These are phyloP conservation scores for Malacoctenus gilli DNA, from an alignment of 2,797 vertebrate genomes.

Conservation along the genomic window DNA sequence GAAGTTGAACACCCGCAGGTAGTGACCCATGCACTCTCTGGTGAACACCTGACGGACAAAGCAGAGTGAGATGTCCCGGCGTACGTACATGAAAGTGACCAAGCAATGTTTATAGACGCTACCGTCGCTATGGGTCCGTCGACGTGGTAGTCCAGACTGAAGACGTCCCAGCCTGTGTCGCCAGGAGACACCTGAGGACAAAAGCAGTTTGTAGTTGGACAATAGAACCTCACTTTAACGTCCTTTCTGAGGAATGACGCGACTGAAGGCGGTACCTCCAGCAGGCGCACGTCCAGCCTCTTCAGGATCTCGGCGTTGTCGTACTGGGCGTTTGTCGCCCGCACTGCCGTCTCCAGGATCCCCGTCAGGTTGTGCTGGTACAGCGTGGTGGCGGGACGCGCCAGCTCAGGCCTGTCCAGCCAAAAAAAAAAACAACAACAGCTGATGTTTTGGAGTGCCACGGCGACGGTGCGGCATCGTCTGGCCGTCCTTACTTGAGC, in stretches of 20 bases:
- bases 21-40: conserved; percentile 96
- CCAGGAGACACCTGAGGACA: conserved; percentile 90
- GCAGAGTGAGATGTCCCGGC: no score
- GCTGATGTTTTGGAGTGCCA: no score
- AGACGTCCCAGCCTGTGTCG: conserved; percentile 98
- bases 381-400: conserved; percentile 92
- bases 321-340: conserved; percentile 97
- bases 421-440: not conserved
- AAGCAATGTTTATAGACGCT: conserved; percentile 44
- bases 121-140: conserved; percentile 98
- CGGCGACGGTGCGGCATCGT: no score
- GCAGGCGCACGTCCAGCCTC: conserved; percentile 92
- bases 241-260: no score
- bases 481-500: conserved; percentile 97
- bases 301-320: conserved; percentile 96
- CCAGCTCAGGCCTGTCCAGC: conserved; percentile 89
- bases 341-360: conserved; percentile 94
- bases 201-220: no score
- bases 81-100: not conserved
- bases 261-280: conserved; percentile 82
- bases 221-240: no score
- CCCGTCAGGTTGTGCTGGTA: conserved; percentile 99
- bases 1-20: conserved; percentile 96
- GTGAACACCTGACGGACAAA: conserved; percentile 89
- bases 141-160: conserved; percentile 97